Percentiles rank a stretch among this genome's conserved stretches.
These are phyloP conservation scores for Seriola rivoliana DNA, from an alignment of 2,113 vertebrate species.

Conservation along the genomic window DNA sequence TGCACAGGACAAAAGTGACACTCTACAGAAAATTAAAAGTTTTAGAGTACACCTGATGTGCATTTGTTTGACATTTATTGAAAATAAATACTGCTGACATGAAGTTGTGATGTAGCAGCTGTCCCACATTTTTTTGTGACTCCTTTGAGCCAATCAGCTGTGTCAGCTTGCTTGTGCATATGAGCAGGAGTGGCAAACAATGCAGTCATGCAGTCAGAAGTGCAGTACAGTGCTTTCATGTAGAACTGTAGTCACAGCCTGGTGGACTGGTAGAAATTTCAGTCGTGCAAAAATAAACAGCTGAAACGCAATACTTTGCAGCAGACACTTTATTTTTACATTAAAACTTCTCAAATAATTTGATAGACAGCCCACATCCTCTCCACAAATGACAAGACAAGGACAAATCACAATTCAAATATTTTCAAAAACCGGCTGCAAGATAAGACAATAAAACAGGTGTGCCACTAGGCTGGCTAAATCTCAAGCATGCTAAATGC, in stretches of 20 bases:
- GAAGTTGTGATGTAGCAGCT: not conserved
- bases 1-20: too few species aligned
- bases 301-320: constrained; percentile 44
- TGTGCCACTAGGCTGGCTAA: constrained; percentile 19
- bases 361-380: constrained; percentile 46
- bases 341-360: constrained; percentile 68
- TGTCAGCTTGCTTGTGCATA: not conserved
- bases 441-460: constrained; percentile 77
- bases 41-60: too few species aligned
- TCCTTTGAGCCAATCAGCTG: not conserved
- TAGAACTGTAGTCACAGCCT: not conserved
- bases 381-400: constrained; percentile 54
- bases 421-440: constrained; percentile 72
- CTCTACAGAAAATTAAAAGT: not conserved
- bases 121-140: not conserved
- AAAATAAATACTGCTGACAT: not conserved
- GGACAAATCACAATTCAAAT: constrained; percentile 61
- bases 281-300: not conserved
- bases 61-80: not conserved
- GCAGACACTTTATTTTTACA: constrained; percentile 81
- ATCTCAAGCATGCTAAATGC: constrained; percentile 8
- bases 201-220: not conserved
- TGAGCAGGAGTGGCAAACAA: constrained; percentile 2
- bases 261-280: not conserved
- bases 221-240: not conserved